phyloP scores from a whole-genome alignment of 2,113 vertebrate species.

The Astur gentilis region DNA sequence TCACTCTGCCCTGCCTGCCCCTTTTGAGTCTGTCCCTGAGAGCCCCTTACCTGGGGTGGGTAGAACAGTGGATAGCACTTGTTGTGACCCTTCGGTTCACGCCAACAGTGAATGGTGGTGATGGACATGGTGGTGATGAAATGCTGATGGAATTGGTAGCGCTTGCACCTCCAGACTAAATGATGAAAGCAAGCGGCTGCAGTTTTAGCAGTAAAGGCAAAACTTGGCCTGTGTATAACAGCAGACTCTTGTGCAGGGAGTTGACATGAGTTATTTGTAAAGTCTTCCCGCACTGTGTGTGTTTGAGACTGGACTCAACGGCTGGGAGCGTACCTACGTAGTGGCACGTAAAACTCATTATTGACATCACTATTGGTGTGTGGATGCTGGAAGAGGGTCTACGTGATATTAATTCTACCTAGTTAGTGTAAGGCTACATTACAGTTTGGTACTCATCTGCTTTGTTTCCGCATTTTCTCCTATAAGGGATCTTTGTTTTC shows the following conservation, averaged over 20 bases:
- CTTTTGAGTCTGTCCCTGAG: neutral
- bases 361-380: neutral
- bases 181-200: neutral
- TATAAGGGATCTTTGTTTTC: neutral
- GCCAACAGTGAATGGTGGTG: neutral
- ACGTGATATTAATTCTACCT: neutral
- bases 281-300: neutral
- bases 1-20: neutral
- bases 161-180: neutral
- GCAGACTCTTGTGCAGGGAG: neutral
- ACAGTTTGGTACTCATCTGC: neutral
- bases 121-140: accelerated
- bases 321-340: neutral
- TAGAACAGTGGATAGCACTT: neutral
- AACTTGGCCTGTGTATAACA: neutral
- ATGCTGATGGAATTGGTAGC: neutral
- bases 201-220: neutral
- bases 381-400: neutral
- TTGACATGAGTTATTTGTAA: neutral
- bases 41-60: neutral
- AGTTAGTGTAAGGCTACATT: neutral
- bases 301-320: neutral
- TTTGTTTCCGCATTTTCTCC: neutral
- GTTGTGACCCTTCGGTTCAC: accelerated
- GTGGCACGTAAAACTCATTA: neutral